Base-by-base conservation (phyloP, 2,888 invertebrate species). In the Agelastica alni region DNA sequence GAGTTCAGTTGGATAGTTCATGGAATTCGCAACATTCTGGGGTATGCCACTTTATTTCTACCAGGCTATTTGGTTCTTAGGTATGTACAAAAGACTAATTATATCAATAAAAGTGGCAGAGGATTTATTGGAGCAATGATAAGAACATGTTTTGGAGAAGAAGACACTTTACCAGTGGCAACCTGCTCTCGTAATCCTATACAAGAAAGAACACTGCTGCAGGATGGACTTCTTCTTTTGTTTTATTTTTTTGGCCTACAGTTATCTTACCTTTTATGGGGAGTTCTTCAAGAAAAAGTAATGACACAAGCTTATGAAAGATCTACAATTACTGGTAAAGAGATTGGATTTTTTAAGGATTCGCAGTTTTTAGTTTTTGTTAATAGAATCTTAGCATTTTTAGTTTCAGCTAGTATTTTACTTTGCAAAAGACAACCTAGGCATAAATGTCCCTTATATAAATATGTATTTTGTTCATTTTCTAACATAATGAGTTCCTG, bases 401-500 rank as follows among this genome's bases (percentile, higher is more conserved):
- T 82, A 14, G 81, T 92, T 64, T 86, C 92, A 2, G 82, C 85
- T 37, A 67, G 80, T 5, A 86, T 89, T 61, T 79, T 93, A 53
- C 60, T 81, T 12, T 66, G 82, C 37, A 75, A 79, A 32, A 78
- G 84, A n/a, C 85, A 85, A 55, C 83, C 86, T 0, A 80, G 87
- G 10, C 89, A 91, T 69, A 84, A 85, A 16, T 91, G 92, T 47
- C 97, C 99, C 0, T 80, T 96, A 7, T 96, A 94, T 78, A 92
- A 95, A 79, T 98, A 96, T 78, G 89, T 91, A 0, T 98, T 89
- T 80, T 95, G 96, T 72, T 94, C 97, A 2, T 87, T 99, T 69
- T 95, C 96, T 10, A 99, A 99, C 77, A 93, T 98, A 61, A 85
- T 99, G 84, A 96, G 96, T 74, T 96, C 96, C 41, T 99, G 98